Conservation (phyloP, 2,888 invertebrate genomes). For the Lasioglossum lativentre region DNA sequence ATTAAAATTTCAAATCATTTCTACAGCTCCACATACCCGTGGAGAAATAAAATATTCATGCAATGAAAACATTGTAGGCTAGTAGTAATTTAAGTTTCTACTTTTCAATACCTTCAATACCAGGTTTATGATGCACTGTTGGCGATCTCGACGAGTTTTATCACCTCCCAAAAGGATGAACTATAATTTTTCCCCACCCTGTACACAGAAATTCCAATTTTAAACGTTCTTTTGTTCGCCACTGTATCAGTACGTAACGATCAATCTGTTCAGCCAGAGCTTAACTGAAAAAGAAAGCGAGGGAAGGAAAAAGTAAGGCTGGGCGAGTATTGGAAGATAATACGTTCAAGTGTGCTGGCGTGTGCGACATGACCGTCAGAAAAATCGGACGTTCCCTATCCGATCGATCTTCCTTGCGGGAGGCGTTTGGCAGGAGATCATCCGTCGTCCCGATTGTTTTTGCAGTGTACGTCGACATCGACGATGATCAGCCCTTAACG, state of each 20-base stretch:
- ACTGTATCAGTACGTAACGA: not conserved
- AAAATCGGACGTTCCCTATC: not conserved
- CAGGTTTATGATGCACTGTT: no score
- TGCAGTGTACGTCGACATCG: slow-evolving; percentile 90
- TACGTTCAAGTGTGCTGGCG: slow-evolving; percentile 7
- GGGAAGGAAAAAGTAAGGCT: not conserved
- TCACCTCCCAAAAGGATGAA: no score
- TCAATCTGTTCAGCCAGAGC: slow-evolving; percentile 8
- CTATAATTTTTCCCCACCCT: no score
- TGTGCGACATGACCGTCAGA: not conserved
- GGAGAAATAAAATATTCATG: not conserved
- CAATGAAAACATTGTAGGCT: not conserved
- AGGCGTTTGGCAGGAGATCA: not conserved
- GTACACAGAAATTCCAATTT: no score
- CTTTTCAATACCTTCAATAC: not conserved
- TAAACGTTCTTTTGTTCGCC: no score
- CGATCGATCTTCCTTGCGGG: slow-evolving; percentile 32
- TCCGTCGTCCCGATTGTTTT: slow-evolving; percentile 50
- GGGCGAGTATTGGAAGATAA: slow-evolving; percentile 3
- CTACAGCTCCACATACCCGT: not conserved
- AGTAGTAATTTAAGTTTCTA: not conserved
- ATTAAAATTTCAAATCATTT: not conserved
- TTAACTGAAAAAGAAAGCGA: not conserved
- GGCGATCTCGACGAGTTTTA: no score
- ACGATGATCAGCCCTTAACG: slow-evolving; percentile 86